These are phyloP conservation scores for Apodemus speciosus DNA, from an alignment of 2,113 vertebrate genomes.

Conservation along the genomic window DNA sequence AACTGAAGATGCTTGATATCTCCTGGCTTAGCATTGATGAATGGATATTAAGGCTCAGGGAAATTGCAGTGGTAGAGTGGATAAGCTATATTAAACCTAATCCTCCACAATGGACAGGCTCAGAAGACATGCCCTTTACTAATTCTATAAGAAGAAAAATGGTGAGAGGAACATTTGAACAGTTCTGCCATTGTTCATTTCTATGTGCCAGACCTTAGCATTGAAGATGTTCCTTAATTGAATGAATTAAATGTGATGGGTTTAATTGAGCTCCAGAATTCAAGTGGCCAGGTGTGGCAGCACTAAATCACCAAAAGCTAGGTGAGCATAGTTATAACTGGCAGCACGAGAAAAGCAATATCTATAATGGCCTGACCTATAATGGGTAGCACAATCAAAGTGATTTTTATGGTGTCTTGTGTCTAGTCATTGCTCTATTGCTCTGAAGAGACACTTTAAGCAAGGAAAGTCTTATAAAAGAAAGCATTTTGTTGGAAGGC, in stretches of 20 bases:
- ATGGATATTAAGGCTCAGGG: background rate
- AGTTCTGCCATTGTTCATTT: background rate
- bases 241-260: background rate
- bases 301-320: background rate
- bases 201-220: background rate
- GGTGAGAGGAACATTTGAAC: background rate
- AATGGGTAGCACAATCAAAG: background rate
- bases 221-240: background rate
- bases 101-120: background rate
- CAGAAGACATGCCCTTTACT: background rate
- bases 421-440: background rate
- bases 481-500: background rate
- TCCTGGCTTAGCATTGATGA: background rate
- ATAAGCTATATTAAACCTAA: background rate
- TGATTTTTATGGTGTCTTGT: background rate
- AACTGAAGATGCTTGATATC: background rate
- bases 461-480: background rate
- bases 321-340: background rate
- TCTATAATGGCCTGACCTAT: background rate
- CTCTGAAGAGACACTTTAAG: background rate
- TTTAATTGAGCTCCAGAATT: background rate
- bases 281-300: too few species aligned
- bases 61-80: background rate
- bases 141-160: background rate
- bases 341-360: background rate